phyloP scores from a whole-genome alignment of 1,140 invertebrate species.

The Leguminivora glycinivorella region DNA sequence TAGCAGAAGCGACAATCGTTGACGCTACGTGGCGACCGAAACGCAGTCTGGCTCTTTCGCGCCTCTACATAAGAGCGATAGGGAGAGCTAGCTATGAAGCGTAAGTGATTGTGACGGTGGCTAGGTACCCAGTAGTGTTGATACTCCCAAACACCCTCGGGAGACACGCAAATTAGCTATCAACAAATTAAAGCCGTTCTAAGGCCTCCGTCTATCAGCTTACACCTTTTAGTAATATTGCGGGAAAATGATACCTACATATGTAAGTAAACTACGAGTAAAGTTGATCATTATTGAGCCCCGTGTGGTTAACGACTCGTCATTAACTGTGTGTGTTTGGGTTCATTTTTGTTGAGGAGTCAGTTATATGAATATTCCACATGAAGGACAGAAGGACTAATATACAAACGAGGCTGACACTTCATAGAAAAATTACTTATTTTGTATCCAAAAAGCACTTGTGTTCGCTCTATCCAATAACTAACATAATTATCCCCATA shows the following conservation, averaged over 20 bases:
- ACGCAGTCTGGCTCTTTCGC: no score
- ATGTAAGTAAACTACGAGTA: conserved; percentile 25
- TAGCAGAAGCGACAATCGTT: no score
- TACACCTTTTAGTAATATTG: conserved; percentile 45
- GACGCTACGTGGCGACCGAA: no score
- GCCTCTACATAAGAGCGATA: no score
- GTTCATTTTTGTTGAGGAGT: background rate
- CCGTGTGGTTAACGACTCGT: background rate
- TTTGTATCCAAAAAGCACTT: conserved; percentile 40
- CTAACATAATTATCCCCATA: conserved; percentile 74
- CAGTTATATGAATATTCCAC: no score
- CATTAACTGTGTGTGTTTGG: background rate
- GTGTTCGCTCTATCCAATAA: conserved; percentile 74
- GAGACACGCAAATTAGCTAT: conserved; percentile 60
- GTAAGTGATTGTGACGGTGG: no score
- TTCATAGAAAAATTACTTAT: background rate
- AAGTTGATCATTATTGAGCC: conserved; percentile 5
- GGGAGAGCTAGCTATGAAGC: no score
- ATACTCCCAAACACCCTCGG: conserved; percentile 60
- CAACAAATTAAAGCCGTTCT: conserved; percentile 62
- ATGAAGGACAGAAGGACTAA: no score
- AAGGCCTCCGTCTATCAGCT: conserved; percentile 55
- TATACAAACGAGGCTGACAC: no score
- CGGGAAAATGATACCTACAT: conserved; percentile 44
- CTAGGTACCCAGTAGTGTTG: conserved; percentile 69